Evolutionary conservation across 2,888 invertebrate species (phyloP).

Genomic region (Mesodorylaimus sp.): DNA sequence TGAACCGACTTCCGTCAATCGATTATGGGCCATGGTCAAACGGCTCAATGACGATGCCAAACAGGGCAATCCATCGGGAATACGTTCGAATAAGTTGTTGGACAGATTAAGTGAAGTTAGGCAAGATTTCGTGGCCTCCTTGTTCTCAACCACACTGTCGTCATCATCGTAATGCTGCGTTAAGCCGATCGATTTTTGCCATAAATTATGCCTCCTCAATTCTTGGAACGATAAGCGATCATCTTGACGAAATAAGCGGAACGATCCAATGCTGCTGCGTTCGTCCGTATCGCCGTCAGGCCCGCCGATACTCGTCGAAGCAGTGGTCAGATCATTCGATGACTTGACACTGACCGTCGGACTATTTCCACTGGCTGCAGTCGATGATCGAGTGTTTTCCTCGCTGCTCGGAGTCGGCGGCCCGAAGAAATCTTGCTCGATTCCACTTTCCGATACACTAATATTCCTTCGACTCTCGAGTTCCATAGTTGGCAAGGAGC

Average conservation of each 20-base stretch:
- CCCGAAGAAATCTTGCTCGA: too few relatives aligned
- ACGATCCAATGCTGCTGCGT: not conserved
- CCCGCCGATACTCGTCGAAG: not conserved
- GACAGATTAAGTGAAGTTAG: conserved; percentile 62
- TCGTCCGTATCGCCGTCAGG: not conserved
- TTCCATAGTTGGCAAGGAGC: conserved; percentile 42
- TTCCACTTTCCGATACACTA: not conserved
- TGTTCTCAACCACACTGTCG: conserved; percentile 10
- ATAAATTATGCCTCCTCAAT: conserved; percentile 54
- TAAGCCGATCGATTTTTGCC: conserved; percentile 21
- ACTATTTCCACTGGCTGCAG: not conserved
- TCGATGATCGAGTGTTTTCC: not conserved
- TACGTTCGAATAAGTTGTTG: conserved; percentile 67
- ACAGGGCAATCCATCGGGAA: conserved; percentile 74
- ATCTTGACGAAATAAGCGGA: not conserved
- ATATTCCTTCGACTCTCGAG: not conserved
- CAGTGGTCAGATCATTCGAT: not conserved
- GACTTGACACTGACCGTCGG: not conserved
- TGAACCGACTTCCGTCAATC: conserved; percentile 48
- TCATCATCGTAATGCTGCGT: conserved; percentile 18
- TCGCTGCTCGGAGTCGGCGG: too few relatives aligned
- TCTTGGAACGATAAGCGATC: conserved; percentile 13
- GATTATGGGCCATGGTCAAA: conserved; percentile 74
- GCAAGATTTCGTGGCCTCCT: conserved; percentile 36
- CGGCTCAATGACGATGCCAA: conserved; percentile 64